Evolutionary conservation across 2,888 invertebrate genomes (phyloP).

Genomic region (Mellilla xanthometata): DNA sequence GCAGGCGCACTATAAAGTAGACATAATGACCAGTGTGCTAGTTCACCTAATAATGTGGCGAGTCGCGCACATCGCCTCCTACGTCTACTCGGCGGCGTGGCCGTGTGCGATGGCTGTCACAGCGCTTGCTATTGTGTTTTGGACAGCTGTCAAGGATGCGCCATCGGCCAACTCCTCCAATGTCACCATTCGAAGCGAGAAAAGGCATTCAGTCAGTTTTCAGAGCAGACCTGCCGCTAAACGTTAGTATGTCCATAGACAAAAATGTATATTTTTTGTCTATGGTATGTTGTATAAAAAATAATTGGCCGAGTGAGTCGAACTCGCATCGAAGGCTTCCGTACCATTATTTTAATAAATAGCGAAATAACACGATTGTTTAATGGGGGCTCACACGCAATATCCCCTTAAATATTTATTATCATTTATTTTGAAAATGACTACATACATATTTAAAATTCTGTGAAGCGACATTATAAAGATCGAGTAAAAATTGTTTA

Average conservation of each 20-base stretch:
- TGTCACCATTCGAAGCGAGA: not conserved
- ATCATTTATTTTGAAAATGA: no score
- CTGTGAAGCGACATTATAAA: no score
- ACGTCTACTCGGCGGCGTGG: slow-evolving; percentile 41
- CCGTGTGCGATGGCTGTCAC: slow-evolving; percentile 51
- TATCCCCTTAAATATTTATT: no score
- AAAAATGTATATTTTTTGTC: not conserved
- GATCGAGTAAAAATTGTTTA: no score
- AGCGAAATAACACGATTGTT: no score
- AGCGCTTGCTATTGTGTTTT: slow-evolving; percentile 66
- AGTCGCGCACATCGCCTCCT: slow-evolving; percentile 42
- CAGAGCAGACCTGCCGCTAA: slow-evolving; percentile 1
- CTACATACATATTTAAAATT: no score
- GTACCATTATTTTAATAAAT: no score
- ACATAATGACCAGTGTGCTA: slow-evolving; percentile 45
- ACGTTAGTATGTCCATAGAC: slow-evolving; percentile 10
- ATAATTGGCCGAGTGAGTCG: no score
- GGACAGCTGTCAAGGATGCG: slow-evolving; percentile 56
- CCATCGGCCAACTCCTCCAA: slow-evolving; percentile 28
- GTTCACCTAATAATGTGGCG: slow-evolving; percentile 55
- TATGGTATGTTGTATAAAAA: no score
- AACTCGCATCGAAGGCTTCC: no score
- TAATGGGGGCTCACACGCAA: no score
- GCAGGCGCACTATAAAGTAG: slow-evolving; percentile 30
- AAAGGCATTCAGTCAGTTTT: slow-evolving; percentile 12